These are phyloP conservation scores for Yasuhikotakia modesta DNA, from an alignment of 2,797 vertebrate species.

Conservation along the genomic window DNA sequence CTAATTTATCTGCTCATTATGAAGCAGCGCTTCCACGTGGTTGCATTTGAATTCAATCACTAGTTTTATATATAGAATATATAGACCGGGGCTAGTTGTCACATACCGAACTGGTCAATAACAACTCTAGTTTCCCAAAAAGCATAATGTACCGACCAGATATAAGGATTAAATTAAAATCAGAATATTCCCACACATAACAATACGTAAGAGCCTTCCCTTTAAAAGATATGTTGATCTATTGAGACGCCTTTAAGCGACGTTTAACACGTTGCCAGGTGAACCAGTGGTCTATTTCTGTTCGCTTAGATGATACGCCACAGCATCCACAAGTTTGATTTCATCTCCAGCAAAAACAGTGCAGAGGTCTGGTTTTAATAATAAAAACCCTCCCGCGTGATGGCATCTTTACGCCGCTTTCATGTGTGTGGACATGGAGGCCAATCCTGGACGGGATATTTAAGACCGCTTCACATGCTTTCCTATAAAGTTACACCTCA, in stretches of 20 bases:
- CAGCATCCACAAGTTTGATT: constrained; percentile 69
- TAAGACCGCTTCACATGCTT: constrained; percentile 76
- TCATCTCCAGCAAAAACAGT: constrained; percentile 73
- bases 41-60: constrained; percentile 43
- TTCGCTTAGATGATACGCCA: constrained; percentile 64
- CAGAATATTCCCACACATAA: constrained; percentile 22
- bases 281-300: constrained; percentile 49
- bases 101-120: too few relatives aligned
- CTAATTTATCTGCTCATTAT: constrained; percentile 78
- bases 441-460: constrained; percentile 64
- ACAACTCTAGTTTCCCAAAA: too few relatives aligned
- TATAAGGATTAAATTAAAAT: constrained; percentile 22
- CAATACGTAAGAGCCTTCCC: constrained; percentile 50
- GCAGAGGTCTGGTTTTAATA: constrained; percentile 76
- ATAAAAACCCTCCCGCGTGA: constrained; percentile 66
- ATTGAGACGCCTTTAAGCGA: constrained; percentile 54
- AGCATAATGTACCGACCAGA: not conserved
- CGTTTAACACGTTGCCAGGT: constrained; percentile 59
- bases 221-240: constrained; percentile 43
- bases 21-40: constrained; percentile 36
- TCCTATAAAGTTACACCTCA: constrained; percentile 77
- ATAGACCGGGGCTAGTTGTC: not conserved
- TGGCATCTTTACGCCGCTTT: constrained; percentile 74
- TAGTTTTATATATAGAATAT: not conserved
- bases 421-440: constrained; percentile 66